phyloP scores from a whole-genome alignment of 2,113 vertebrate species.

The Psilopsiagon aymara region DNA sequence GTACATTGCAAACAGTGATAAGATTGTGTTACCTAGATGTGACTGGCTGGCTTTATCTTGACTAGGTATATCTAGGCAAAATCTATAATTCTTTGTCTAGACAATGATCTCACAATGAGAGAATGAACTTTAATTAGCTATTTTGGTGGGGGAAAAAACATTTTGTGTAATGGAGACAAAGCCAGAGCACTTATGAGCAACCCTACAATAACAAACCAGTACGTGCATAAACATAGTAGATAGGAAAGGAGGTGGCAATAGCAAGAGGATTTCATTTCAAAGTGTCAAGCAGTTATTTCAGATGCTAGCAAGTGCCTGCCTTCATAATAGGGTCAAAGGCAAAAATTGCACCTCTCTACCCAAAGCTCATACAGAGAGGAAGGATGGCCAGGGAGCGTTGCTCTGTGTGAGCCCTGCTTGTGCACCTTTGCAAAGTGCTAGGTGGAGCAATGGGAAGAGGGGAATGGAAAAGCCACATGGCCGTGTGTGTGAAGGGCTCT shows the following conservation, averaged over 20 bases:
- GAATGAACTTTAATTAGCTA: slow-evolving; percentile 47
- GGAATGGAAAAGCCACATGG: neutral
- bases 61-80: slow-evolving; percentile 7
- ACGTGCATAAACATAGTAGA: neutral
- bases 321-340: neutral
- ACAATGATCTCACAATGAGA: slow-evolving; percentile 56
- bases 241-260: neutral
- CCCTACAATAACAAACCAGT: slow-evolving; percentile 38
- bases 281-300: neutral
- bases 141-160: neutral
- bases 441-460: neutral
- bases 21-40: slow-evolving; percentile 16
- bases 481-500: neutral
- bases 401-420: neutral
- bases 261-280: neutral
- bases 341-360: neutral
- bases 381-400: fast-evolving
- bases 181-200: neutral
- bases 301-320: neutral
- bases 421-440: neutral
- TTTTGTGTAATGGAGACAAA: slow-evolving; percentile 50
- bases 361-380: fast-evolving
- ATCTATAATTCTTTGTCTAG: slow-evolving; percentile 63
- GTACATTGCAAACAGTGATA: neutral
- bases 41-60: neutral